Conservation (phyloP, 2,797 vertebrate genomes). For the Kryptopterus vitreolus region DNA sequence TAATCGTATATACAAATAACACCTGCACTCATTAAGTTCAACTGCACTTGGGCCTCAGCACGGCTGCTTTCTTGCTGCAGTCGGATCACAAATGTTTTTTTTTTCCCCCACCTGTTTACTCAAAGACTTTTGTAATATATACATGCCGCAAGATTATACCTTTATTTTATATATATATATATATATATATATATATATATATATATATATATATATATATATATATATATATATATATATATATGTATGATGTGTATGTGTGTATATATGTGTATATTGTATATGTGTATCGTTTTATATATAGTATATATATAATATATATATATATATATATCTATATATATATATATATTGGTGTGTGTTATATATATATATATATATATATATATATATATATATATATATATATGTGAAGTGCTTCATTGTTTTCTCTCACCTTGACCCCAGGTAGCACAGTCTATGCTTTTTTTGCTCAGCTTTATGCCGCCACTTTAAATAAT, state of each 20-base stretch:
- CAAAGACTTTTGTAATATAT: not conserved
- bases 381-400: not conserved
- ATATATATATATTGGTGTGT: not conserved
- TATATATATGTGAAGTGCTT: not conserved
- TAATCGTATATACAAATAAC: conserved; percentile 48
- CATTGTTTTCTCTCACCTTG: not conserved
- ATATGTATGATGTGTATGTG: not conserved
- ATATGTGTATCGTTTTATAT: not conserved
- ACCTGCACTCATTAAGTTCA: conserved; percentile 47
- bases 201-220: not conserved
- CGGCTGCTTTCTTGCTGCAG: not conserved
- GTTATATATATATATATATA: not conserved
- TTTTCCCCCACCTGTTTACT: conserved; percentile 2
- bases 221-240: not conserved
- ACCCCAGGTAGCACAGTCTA: not conserved
- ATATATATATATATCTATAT: not conserved
- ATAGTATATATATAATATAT: not conserved
- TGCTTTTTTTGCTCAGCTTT: not conserved
- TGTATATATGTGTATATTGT: not conserved
- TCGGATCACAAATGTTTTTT: not conserved
- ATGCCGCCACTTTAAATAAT: not conserved
- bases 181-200: not conserved
- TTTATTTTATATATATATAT: not conserved
- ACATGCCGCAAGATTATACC: not conserved
- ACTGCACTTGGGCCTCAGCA: conserved; percentile 25